Conservation (phyloP, 2,888 invertebrate genomes). For the Papilio gigon region DNA sequence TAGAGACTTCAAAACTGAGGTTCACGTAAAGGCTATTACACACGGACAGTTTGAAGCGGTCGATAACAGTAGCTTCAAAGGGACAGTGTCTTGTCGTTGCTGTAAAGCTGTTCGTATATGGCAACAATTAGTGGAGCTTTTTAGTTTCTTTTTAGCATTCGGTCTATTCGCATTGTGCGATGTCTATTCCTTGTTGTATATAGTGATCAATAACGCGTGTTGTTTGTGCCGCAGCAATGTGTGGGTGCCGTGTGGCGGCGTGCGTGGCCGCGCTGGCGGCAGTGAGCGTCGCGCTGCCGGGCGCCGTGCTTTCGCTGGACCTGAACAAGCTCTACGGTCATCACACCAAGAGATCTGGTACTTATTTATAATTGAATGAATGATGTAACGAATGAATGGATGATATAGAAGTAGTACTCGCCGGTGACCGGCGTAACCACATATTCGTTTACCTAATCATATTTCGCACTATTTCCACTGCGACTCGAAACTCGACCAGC, state of each 20-base stretch:
- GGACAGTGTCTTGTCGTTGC: too few species aligned
- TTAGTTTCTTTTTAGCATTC: background rate
- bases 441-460: background rate
- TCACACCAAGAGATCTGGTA: constrained; percentile 87
- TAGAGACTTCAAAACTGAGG: too few species aligned
- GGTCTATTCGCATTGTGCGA: background rate
- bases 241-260: constrained; percentile 72
- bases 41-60: too few species aligned
- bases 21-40: too few species aligned
- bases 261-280: constrained; percentile 82
- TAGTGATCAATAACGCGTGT: background rate
- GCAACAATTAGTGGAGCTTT: background rate
- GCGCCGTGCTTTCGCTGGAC: constrained; percentile 87
- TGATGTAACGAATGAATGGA: too few species aligned
- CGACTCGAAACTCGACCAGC: background rate
- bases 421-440: background rate
- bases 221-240: constrained; percentile 62
- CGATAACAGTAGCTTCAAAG: too few species aligned
- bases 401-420: background rate
- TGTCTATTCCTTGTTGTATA: background rate
- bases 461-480: background rate
- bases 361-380: constrained; percentile 56
- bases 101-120: too few species aligned
- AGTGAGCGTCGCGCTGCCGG: constrained; percentile 85
- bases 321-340: constrained; percentile 92